phyloP scores from a whole-genome alignment of 2,888 invertebrate species.

The Ophion ellenae region DNA sequence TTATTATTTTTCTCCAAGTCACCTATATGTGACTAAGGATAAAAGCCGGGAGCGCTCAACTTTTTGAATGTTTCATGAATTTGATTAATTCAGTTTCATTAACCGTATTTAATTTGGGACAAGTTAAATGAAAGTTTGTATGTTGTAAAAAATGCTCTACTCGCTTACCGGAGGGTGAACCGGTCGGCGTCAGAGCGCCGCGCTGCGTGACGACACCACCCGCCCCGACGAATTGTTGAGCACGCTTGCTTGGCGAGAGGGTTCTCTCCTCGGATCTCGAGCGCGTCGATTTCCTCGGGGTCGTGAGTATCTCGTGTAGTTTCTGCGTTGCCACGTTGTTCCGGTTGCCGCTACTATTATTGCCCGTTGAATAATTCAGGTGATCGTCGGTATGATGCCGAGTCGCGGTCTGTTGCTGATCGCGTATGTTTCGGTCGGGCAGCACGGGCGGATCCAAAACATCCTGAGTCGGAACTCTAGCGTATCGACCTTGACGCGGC shows the following conservation, averaged over 20 bases:
- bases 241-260: conserved; percentile 77
- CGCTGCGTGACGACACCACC: conserved; percentile 78
- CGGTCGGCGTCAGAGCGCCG: conserved; percentile 71
- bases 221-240: conserved; percentile 68
- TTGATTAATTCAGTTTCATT: too few species aligned
- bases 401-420: conserved; percentile 72
- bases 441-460: conserved; percentile 83
- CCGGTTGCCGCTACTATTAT: conserved; percentile 85
- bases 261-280: conserved; percentile 80
- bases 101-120: too few species aligned
- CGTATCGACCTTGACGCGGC: conserved; percentile 77
- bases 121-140: too few species aligned
- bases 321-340: conserved; percentile 91
- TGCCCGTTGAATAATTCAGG: conserved; percentile 78
- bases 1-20: too few species aligned
- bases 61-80: too few species aligned
- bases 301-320: conserved; percentile 90
- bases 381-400: conserved; percentile 61
- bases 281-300: conserved; percentile 87
- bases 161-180: conserved; percentile 77
- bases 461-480: conserved; percentile 79
- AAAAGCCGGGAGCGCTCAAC: too few species aligned
- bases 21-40: too few species aligned
- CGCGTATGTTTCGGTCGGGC: conserved; percentile 76
- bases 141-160: not conserved